Conservation (phyloP, 2,888 invertebrate species). For the Pollenia angustigena region DNA sequence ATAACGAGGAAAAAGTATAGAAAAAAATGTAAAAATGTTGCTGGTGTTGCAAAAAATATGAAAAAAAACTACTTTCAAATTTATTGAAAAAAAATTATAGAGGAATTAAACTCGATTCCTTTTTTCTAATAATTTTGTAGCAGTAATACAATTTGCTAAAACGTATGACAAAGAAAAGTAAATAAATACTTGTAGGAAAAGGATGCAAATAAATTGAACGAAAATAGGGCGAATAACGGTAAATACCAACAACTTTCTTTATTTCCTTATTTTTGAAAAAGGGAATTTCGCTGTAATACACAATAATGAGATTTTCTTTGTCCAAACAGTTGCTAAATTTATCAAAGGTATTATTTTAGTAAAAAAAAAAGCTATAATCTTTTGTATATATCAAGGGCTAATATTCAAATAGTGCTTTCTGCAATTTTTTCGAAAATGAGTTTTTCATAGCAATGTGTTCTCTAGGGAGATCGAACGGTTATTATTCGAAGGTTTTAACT, state of each 20-base stretch:
- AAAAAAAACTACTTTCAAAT: conserved; percentile 14
- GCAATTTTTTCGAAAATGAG: too few species aligned
- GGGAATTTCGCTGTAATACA: too few species aligned
- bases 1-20: conserved; percentile 6
- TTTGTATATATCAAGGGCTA: too few species aligned
- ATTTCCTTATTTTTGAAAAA: background rate
- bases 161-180: conserved; percentile 34
- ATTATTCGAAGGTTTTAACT: too few species aligned
- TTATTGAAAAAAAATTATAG: conserved; percentile 49
- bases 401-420: too few species aligned
- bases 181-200: conserved; percentile 4
- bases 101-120: conserved; percentile 7
- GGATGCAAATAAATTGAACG: conserved; percentile 62
- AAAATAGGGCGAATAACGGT: conserved; percentile 42
- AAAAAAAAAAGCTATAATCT: too few species aligned
- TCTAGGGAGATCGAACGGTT: too few species aligned
- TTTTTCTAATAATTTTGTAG: background rate
- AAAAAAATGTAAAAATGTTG: conserved; percentile 52
- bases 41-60: conserved; percentile 30
- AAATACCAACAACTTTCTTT: conserved; percentile 13
- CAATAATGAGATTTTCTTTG: too few species aligned
- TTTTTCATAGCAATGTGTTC: too few species aligned
- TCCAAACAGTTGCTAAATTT: too few species aligned
- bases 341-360: too few species aligned
- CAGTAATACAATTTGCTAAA: conserved; percentile 47